These are phyloP conservation scores for Athalia circularis DNA, from an alignment of 2,888 invertebrate species.

Conservation along the genomic window DNA sequence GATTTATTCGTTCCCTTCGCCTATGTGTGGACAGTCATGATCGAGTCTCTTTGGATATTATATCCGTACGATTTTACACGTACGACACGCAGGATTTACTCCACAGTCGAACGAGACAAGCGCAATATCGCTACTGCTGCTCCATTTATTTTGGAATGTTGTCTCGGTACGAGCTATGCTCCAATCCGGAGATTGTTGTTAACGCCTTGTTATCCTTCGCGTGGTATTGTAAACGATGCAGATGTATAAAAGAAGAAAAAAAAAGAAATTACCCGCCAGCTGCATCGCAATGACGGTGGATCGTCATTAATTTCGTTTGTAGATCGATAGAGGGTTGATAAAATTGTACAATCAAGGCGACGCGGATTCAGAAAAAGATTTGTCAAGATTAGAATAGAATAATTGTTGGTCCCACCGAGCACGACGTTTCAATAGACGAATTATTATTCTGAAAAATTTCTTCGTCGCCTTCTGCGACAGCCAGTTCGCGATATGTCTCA, in stretches of 20 bases:
- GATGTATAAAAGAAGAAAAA: not conserved
- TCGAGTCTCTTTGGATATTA: not conserved
- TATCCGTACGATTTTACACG: not conserved
- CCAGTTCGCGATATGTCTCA: slow-evolving; percentile 9
- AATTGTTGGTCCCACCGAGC: not conserved
- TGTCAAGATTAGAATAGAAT: not conserved
- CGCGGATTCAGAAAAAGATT: no score
- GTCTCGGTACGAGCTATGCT: slow-evolving; percentile 19
- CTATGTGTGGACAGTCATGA: not conserved
- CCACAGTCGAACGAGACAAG: not conserved
- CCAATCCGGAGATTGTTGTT: slow-evolving; percentile 39
- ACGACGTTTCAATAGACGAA: not conserved
- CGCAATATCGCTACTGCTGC: not conserved
- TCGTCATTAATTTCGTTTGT: no score
- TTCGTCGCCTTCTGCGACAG: slow-evolving; percentile 36
- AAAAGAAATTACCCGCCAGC: not conserved
- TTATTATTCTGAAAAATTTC: slow-evolving; percentile 29
- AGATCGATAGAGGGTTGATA: no score
- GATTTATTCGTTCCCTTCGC: slow-evolving; percentile 35
- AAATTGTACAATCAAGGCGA: no score
- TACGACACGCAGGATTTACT: not conserved
- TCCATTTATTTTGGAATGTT: slow-evolving; percentile 33
- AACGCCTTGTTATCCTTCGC: slow-evolving; percentile 40
- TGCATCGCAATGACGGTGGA: not conserved
- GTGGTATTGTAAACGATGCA: not conserved